Percentiles rank a stretch among this genome's conserved stretches.
These are phyloP conservation scores for Stichodactyla helianthus DNA, from an alignment of 64 coral and sea anemone species.

Conservation along the genomic window DNA sequence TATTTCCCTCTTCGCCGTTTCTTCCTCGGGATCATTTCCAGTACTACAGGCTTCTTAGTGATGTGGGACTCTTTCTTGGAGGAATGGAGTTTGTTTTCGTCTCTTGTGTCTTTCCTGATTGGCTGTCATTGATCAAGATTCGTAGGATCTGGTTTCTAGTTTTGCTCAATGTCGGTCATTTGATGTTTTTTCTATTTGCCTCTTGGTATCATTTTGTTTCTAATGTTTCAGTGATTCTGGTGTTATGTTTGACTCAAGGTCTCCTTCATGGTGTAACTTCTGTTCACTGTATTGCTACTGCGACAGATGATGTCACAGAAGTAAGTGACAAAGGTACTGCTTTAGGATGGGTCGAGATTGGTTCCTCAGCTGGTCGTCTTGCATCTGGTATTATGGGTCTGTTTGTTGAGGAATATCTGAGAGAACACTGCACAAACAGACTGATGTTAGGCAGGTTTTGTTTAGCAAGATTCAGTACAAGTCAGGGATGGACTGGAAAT, in stretches of 20 bases:
- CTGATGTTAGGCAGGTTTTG: conserved; percentile 22
- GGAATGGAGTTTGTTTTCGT: conserved; percentile 33
- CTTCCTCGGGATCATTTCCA: neutral
- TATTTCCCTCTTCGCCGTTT: conserved; percentile 29
- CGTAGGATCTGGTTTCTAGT: conserved; percentile 37
- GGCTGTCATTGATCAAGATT: neutral
- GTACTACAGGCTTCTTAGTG: neutral
- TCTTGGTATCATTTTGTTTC: conserved; percentile 42
- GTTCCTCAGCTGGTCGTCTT: conserved; percentile 13
- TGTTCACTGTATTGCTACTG: neutral
- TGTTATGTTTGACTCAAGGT: conserved; percentile 32
- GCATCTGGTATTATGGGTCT: conserved; percentile 28
- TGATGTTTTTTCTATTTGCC: conserved; percentile 29
- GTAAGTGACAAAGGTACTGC: conserved; percentile 33
- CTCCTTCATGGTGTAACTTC: conserved; percentile 10
- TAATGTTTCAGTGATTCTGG: conserved; percentile 3
- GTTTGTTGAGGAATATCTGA: neutral
- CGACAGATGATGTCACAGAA: neutral
- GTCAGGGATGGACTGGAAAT: too few species aligned
- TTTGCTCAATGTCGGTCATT: conserved; percentile 11
- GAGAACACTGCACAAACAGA: neutral
- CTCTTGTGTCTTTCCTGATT: conserved; percentile 12
- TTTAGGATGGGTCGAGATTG: conserved; percentile 14
- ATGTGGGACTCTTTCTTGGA: conserved; percentile 31
- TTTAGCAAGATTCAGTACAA: conserved; percentile 21